phyloP scores from a whole-genome alignment of 2,797 vertebrate species.

The Acanthopagrus latus region DNA sequence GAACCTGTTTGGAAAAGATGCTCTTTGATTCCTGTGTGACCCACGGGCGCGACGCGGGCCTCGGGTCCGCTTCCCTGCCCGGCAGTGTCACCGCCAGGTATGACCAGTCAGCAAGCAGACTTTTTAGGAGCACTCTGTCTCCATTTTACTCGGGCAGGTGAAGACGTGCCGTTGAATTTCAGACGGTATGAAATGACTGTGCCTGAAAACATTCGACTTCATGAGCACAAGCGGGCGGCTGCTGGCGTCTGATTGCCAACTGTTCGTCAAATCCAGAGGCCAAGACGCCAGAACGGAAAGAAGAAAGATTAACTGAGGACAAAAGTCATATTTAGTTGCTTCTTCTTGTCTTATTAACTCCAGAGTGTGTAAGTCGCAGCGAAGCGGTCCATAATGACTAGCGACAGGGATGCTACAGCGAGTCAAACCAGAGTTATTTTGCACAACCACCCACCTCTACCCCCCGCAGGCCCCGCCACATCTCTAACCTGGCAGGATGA shows the following conservation, averaged over 20 bases:
- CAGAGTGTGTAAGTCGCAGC: conserved; percentile 2
- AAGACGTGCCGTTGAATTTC: conserved; percentile 27
- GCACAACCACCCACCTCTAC: conserved; percentile 49
- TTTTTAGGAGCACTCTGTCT: conserved; percentile 1
- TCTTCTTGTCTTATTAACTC: conserved; percentile 7
- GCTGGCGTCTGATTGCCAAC: not conserved
- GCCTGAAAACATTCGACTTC: not conserved
- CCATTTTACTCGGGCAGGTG: conserved; percentile 13
- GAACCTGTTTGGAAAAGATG: conserved; percentile 54
- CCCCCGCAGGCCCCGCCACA: conserved; percentile 32
- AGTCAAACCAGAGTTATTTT: conserved; percentile 51
- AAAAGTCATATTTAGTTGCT: conserved; percentile 16
- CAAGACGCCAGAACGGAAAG: not conserved
- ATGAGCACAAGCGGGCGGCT: not conserved
- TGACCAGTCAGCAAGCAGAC: not conserved
- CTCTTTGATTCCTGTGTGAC: conserved; percentile 57
- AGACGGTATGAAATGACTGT: conserved; percentile 26
- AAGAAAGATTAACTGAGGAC: not conserved
- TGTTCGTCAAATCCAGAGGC: not conserved
- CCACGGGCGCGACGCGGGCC: conserved; percentile 21
- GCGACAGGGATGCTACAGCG: conserved; percentile 18
- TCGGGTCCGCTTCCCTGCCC: conserved; percentile 26
- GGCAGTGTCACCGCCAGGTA: conserved; percentile 34
- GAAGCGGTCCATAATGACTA: conserved; percentile 46
- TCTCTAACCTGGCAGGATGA: conserved; percentile 67